These are phyloP conservation scores for Gnathonemus longibarbis DNA, from an alignment of 2,113 vertebrate genomes.

Conservation along the genomic window DNA sequence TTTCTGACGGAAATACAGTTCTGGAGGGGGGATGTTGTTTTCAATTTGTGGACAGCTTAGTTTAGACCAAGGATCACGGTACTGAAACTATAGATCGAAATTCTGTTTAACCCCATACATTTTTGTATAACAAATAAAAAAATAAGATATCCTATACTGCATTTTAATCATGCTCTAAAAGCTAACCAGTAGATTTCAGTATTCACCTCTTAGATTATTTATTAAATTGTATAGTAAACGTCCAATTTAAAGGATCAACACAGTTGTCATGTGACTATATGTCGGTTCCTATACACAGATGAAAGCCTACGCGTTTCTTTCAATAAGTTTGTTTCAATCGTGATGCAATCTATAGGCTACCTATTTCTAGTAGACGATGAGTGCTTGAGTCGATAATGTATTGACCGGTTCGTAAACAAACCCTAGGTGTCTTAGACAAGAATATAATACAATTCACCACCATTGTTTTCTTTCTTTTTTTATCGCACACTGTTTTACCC, in stretches of 20 bases:
- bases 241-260: background rate
- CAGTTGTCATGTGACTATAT: background rate
- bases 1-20: background rate
- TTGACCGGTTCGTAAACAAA: background rate
- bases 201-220: background rate
- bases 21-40: constrained; percentile 14
- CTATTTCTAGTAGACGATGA: background rate
- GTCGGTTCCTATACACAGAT: background rate
- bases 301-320: background rate
- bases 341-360: background rate
- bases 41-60: background rate
- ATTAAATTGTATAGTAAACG: background rate
- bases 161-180: background rate
- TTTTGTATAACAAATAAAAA: background rate
- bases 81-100: background rate
- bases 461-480: background rate
- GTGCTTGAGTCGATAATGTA: background rate
- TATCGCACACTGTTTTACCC: background rate
- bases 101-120: background rate
- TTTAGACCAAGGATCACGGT: background rate
- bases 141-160: background rate
- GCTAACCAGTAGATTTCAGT: background rate
- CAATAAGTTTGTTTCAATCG: background rate
- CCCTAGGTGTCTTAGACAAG: background rate
- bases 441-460: background rate